A percentile compares a stretch with the other conserved stretches of the same genome.
These are phyloP conservation scores for Sarcophaga subvicina DNA, from an alignment of 2,888 invertebrate genomes.

Conservation along the genomic window DNA sequence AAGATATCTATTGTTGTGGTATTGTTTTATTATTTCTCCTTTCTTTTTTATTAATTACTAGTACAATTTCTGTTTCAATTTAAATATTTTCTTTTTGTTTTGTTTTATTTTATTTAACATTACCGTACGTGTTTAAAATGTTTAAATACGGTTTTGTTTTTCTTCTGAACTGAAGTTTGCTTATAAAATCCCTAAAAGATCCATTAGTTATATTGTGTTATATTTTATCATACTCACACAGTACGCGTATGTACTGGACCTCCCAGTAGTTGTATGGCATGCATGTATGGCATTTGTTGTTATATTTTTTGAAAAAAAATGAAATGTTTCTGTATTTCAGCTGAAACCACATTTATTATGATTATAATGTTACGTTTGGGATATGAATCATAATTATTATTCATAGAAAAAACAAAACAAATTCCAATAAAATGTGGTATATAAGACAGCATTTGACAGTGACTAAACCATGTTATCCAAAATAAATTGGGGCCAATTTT, in stretches of 20 bases:
- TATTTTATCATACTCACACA: too few relatives aligned
- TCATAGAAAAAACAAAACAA: conserved; percentile 5
- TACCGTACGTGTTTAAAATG: conserved; percentile 59
- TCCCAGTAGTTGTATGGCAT: conserved; percentile 58
- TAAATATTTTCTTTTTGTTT: conserved; percentile 14
- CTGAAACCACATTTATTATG: conserved; percentile 61
- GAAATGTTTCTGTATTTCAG: conserved; percentile 9
- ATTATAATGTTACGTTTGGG: conserved; percentile 60
- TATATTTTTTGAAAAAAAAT: not conserved
- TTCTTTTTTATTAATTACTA: conserved; percentile 5
- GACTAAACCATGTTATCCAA: too few relatives aligned
- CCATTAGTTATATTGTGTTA: conserved; percentile 33
- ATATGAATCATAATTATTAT: conserved; percentile 65
- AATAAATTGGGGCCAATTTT: too few relatives aligned
- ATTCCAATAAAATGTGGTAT: not conserved
- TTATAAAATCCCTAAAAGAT: conserved; percentile 31
- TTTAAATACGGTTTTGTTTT: conserved; percentile 19
- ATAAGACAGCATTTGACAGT: too few relatives aligned
- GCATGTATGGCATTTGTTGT: conserved; percentile 26
- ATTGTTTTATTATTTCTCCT: not conserved
- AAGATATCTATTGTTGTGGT: too few relatives aligned
- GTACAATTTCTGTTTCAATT: not conserved
- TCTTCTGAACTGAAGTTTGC: not conserved
- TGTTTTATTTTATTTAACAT: conserved; percentile 11
- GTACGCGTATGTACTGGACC: conserved; percentile 33